A percentile compares a stretch with the other conserved stretches of the same genome.
Conservation (phyloP, 2,797 vertebrate genomes). For the Macrochelys suwanniensis region DNA sequence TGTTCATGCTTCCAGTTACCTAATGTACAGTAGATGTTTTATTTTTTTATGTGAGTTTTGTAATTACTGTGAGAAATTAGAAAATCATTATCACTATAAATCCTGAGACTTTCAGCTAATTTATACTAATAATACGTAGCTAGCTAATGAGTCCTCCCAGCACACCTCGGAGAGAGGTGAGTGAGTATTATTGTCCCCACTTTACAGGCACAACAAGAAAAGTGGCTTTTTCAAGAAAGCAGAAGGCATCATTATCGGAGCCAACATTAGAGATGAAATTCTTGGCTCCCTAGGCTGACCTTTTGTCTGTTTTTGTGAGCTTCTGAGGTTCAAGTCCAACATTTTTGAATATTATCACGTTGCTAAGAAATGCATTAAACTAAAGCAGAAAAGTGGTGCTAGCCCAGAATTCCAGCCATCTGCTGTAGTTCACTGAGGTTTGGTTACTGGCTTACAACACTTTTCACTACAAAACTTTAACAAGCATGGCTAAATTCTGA, state of each 20-base stretch:
- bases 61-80: slow-evolving; percentile 20
- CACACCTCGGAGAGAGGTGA: background rate
- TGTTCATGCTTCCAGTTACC: background rate
- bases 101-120: slow-evolving; percentile 15
- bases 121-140: slow-evolving; percentile 46
- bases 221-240: background rate
- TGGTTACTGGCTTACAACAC: background rate
- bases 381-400: background rate
- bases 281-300: background rate
- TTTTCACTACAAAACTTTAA: background rate
- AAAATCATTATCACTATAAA: slow-evolving; percentile 1
- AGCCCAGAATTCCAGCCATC: background rate
- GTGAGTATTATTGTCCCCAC: background rate
- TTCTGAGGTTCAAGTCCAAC: background rate
- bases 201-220: background rate
- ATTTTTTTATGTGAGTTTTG: slow-evolving; percentile 32
- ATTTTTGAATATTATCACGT: background rate
- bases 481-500: rapidly evolving
- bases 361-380: background rate
- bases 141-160: slow-evolving; percentile 6
- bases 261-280: background rate
- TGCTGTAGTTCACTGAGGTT: background rate
- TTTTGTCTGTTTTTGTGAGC: background rate
- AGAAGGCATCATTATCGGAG: background rate
- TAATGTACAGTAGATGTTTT: background rate